A percentile compares a stretch with the other conserved stretches of the same genome.
These are phyloP conservation scores for Ceratina japonica DNA, from an alignment of 1,140 invertebrate species.

Conservation along the genomic window DNA sequence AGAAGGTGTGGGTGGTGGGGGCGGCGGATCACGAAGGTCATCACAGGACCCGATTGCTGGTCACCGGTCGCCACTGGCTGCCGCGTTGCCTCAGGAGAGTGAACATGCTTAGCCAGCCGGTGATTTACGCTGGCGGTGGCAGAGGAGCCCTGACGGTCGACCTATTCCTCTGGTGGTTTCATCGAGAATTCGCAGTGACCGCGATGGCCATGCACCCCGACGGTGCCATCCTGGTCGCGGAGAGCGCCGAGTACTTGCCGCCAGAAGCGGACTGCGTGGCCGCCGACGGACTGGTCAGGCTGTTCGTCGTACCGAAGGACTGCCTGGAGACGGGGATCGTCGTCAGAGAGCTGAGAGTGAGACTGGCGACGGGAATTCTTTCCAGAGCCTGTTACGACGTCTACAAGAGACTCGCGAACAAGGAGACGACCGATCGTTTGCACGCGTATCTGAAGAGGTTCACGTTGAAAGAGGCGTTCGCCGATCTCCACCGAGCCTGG, in stretches of 20 bases:
- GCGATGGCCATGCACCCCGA: constrained; percentile 78
- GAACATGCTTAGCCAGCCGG: constrained; percentile 81
- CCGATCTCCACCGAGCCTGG: constrained; percentile 79
- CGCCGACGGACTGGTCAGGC: constrained; percentile 73
- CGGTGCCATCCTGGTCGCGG: constrained; percentile 76
- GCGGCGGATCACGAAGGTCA: constrained; percentile 79
- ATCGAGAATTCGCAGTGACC: constrained; percentile 78
- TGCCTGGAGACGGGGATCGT: constrained; percentile 72
- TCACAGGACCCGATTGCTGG: constrained; percentile 78
- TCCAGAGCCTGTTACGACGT: constrained; percentile 63
- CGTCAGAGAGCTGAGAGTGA: constrained; percentile 73
- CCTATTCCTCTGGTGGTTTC: constrained; percentile 81
- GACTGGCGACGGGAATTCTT: constrained; percentile 74
- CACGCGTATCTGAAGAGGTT: constrained; percentile 72
- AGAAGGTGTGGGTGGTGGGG: constrained; percentile 79
- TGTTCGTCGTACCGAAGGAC: constrained; percentile 71
- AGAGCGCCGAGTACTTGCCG: constrained; percentile 74
- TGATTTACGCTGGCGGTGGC: constrained; percentile 80
- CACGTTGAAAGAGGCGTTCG: constrained; percentile 79
- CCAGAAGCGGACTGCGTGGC: constrained; percentile 73
- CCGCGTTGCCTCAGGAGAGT: constrained; percentile 78
- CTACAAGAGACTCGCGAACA: not conserved
- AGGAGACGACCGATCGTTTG: constrained; percentile 52
- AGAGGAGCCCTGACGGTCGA: constrained; percentile 77
- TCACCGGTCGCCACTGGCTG: constrained; percentile 79